Evolutionary conservation across 2,113 vertebrate genomes (phyloP).

Genomic region (Bothrops jararaca): DNA sequence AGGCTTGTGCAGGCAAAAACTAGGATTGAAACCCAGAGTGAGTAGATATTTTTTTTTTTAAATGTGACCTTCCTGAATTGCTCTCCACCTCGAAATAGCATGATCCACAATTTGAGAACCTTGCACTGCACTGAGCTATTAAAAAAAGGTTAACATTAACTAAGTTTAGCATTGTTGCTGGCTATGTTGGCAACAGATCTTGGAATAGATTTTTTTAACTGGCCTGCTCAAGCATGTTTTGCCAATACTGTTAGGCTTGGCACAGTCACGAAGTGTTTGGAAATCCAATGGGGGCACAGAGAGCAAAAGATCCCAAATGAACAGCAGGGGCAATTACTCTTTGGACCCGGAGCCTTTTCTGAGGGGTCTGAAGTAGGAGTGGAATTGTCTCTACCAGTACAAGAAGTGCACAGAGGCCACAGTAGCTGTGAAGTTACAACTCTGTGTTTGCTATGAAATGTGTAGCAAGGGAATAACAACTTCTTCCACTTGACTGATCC

Average conservation of each 20-base stretch:
- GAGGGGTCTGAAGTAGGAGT: neutral
- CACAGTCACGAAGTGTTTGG: neutral
- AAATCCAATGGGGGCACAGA: neutral
- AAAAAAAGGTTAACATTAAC: neutral
- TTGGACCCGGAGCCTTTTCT: neutral
- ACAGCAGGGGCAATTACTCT: neutral
- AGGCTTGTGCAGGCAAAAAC: neutral
- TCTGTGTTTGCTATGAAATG: neutral
- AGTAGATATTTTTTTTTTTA: neutral
- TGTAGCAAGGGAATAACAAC: neutral
- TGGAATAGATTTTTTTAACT: neutral
- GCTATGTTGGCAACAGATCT: neutral
- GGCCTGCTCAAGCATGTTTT: neutral
- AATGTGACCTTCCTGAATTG: neutral
- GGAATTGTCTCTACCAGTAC: neutral
- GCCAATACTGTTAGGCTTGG: neutral
- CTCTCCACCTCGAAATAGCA: neutral
- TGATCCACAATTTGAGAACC: neutral
- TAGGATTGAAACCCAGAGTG: neutral
- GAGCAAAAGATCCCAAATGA: neutral
- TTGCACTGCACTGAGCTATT: neutral
- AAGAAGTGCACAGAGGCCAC: neutral
- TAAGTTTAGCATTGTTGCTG: neutral
- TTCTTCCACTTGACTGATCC: neutral
- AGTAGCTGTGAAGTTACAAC: neutral